These are phyloP conservation scores for Ligdia adustata DNA, from an alignment of 2,888 invertebrate species.

Conservation along the genomic window DNA sequence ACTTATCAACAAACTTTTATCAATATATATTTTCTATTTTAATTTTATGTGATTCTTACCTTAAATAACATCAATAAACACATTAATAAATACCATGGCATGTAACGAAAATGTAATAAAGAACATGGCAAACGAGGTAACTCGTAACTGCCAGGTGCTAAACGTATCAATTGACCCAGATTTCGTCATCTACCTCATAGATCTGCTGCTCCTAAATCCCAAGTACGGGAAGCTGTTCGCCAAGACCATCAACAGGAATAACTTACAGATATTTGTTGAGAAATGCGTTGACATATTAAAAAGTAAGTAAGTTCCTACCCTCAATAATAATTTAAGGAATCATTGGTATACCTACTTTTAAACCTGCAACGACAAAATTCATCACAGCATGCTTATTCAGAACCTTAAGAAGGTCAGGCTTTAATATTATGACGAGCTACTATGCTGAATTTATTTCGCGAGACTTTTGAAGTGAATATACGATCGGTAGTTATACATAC, in stretches of 20 bases:
- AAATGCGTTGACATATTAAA: slow-evolving; percentile 74
- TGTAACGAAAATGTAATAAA: slow-evolving; percentile 79
- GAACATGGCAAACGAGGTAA: slow-evolving; percentile 84
- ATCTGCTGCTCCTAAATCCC: slow-evolving; percentile 81
- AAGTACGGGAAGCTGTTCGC: slow-evolving; percentile 80
- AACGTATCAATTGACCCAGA: slow-evolving; percentile 71
- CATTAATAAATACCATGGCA: slow-evolving; percentile 50
- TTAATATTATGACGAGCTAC: too few relatives aligned
- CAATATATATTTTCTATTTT: too few relatives aligned
- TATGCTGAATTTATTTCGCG: too few relatives aligned
- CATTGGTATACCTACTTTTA: too few relatives aligned
- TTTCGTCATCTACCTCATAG: slow-evolving; percentile 80
- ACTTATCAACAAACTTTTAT: too few relatives aligned
- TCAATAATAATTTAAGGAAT: too few relatives aligned
- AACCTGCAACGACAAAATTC: too few relatives aligned
- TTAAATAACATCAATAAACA: neutral
- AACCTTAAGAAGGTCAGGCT: too few relatives aligned
- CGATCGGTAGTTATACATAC: too few relatives aligned
- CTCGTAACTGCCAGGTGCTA: slow-evolving; percentile 75
- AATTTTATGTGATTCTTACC: neutral
- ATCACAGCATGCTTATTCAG: too few relatives aligned
- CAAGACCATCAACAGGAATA: slow-evolving; percentile 71
- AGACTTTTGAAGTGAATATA: too few relatives aligned
- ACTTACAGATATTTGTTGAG: slow-evolving; percentile 80
- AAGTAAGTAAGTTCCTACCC: slow-evolving; percentile 62